These are phyloP conservation scores for Sturnus vulgaris DNA, from an alignment of 2,113 vertebrate genomes.

Conservation along the genomic window DNA sequence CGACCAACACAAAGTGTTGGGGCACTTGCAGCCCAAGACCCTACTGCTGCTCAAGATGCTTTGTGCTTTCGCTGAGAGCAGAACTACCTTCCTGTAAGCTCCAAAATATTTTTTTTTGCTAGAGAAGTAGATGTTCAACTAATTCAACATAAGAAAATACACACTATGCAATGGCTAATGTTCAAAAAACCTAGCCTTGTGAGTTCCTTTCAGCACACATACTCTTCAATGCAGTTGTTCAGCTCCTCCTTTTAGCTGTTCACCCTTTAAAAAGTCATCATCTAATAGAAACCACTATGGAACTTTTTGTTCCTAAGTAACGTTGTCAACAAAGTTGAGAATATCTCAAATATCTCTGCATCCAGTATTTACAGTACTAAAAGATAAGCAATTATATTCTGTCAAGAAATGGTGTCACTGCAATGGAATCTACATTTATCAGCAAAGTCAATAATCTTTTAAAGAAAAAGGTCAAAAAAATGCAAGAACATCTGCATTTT, in stretches of 20 bases:
- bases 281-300: not conserved
- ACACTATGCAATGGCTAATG: not conserved
- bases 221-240: not conserved
- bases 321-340: not conserved
- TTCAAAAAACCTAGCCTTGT: not conserved
- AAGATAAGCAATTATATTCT: not conserved
- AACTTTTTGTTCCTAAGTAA: not conserved
- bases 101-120: not conserved
- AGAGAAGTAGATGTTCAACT: not conserved
- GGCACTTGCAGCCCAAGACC: not conserved
- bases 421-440: not conserved
- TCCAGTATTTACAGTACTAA: not conserved
- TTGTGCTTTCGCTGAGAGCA: not conserved
- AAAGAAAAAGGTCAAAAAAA: not conserved
- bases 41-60: not conserved
- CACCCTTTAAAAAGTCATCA: not conserved
- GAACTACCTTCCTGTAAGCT: not conserved
- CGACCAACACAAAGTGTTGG: accelerated
- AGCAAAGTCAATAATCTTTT: not conserved
- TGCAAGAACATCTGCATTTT: not conserved
- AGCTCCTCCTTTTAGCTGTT: not conserved
- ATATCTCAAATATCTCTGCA: not conserved
- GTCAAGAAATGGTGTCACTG: not conserved
- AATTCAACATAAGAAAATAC: not conserved
- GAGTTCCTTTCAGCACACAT: not conserved